Base-by-base conservation (phyloP, 2,113 vertebrate genomes). In the Pterophyllum scalare region DNA sequence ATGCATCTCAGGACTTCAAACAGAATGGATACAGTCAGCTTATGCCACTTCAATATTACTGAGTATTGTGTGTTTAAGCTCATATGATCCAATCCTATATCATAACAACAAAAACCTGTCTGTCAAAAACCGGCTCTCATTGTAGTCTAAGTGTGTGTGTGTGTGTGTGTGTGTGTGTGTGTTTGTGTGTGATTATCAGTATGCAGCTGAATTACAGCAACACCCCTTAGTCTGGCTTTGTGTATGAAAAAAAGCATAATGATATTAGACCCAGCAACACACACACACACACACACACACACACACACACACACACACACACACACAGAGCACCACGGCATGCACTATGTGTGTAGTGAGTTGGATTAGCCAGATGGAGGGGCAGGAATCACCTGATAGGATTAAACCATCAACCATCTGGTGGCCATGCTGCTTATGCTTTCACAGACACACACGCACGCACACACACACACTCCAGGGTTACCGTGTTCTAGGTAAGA, bases 401-500 rank as follows among this genome's bases (percentile, higher is more conserved):
- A 95, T 94, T 95, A 94, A 94, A 92, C 93, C 92, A 94, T 94
- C 93, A 94, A 88, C 94, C 94, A 95, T 95, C 94, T 94, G 93
- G 83, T 89, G 84, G 88, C 87, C 94, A 87, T 93, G 92, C 92
- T 94, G 92, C 90, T 90, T 57, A 59, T 58, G n/a, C 77, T 77
- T 75, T 74, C 60, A 83, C 33, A 81, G 60, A 80, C 59, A 84
- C 54, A 70, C 87, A 86, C 80, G 75, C 75, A 56, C 24, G 20
- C 6, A 22, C 65, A 20, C 78, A 20, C 78, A 79, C 74, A 54
- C 80, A 65, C 76, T 9, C 54, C 4, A 19, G 22, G 62, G 22
- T 91, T 90, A 96, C 95, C 95, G 8, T 96, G 95, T 49, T 95
- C 95, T 83, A 96, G 90, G 93, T 96, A 95, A 15, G 95, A 95